These are phyloP conservation scores for Ephydatia muelleri DNA, from an alignment of 37 sponge, comb jelly and placozoan genomes.

Conservation along the genomic window DNA sequence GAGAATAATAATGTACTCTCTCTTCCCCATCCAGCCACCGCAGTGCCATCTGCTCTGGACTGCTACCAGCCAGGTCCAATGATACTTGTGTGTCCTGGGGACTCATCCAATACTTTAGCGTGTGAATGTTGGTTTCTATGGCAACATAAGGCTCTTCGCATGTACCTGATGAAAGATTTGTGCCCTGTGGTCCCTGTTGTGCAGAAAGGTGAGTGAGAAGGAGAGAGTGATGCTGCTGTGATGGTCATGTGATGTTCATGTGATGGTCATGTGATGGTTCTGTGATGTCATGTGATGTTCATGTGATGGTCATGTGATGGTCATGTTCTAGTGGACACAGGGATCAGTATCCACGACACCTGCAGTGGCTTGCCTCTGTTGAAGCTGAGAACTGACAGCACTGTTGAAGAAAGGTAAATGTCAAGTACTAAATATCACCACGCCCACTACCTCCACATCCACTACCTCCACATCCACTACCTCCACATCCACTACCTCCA, in stretches of 20 bases:
- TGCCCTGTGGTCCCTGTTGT: too few relatives aligned
- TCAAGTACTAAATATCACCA: too few relatives aligned
- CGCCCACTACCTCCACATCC: too few relatives aligned
- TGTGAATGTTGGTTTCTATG: constrained; percentile 68
- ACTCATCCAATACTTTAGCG: neutral
- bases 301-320: neutral
- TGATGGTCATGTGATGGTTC: neutral
- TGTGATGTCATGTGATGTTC: neutral
- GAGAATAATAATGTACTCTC: neutral
- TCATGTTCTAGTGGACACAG: neutral
- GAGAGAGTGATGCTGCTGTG: neutral
- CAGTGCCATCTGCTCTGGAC: constrained; percentile 9
- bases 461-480: too few relatives aligned
- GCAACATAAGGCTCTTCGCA: constrained; percentile 34
- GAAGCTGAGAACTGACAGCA: neutral
- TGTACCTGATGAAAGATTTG: too few relatives aligned
- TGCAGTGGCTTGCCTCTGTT: neutral
- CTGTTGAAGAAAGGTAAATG: too few relatives aligned
- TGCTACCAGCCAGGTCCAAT: constrained; percentile 40
- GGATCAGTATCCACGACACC: neutral
- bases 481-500: too few relatives aligned
- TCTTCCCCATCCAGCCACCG: neutral
- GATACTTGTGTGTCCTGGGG: constrained; percentile 6
- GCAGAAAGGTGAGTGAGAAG: too few relatives aligned
- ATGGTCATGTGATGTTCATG: neutral